These are phyloP conservation scores for Chelonoidis abingdonii DNA, from an alignment of 2,113 vertebrate genomes.

Conservation along the genomic window DNA sequence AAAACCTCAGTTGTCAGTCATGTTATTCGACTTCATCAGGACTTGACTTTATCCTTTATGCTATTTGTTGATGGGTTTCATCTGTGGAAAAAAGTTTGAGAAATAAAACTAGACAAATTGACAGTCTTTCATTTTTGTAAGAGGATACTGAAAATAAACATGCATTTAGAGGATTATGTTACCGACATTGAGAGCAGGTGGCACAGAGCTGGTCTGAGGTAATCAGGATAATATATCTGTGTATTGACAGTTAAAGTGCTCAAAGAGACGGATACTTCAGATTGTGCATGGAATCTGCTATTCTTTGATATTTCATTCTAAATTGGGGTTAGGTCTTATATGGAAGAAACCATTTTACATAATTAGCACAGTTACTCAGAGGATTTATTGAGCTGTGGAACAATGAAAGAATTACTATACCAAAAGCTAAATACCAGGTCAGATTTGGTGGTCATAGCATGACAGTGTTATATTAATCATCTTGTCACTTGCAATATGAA, in stretches of 20 bases:
- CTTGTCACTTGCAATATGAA: constrained; percentile 24
- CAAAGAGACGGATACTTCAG: neutral
- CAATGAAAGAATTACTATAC: neutral
- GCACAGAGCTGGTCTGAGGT: neutral
- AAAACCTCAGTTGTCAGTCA: neutral
- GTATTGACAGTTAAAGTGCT: constrained; percentile 35
- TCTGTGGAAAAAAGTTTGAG: neutral
- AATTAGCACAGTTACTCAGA: neutral
- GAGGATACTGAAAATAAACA: neutral
- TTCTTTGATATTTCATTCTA: neutral
- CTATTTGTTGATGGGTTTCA: neutral
- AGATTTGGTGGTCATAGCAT: neutral
- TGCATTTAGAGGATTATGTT: constrained; percentile 21
- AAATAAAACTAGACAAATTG: neutral
- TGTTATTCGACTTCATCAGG: neutral
- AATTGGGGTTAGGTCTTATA: neutral
- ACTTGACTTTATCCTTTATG: neutral
- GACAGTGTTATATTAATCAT: constrained; percentile 5
- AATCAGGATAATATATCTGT: constrained; percentile 15
- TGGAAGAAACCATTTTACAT: constrained; percentile 22
- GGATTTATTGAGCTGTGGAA: neutral
- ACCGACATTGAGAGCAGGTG: constrained; percentile 49
- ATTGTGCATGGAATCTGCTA: neutral
- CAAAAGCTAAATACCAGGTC: constrained; percentile 10
- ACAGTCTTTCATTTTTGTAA: neutral